These are phyloP conservation scores for Petaurus breviceps DNA, from an alignment of 2,113 vertebrate species.

Conservation along the genomic window DNA sequence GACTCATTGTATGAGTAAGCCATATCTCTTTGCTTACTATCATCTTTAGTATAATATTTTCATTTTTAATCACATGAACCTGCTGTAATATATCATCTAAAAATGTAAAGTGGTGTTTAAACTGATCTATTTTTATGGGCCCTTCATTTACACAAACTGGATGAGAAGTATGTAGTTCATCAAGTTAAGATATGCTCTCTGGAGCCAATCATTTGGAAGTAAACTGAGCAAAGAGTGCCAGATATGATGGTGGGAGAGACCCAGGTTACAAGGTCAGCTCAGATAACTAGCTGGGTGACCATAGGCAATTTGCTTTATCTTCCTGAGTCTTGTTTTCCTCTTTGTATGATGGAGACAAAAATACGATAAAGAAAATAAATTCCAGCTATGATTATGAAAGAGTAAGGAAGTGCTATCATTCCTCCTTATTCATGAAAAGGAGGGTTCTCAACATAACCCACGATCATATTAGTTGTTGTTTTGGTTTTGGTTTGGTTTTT, in stretches of 20 bases:
- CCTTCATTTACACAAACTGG: neutral
- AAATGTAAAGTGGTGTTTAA: neutral
- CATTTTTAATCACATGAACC: neutral
- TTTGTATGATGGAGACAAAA: neutral
- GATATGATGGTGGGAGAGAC: neutral
- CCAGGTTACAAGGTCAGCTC: no score
- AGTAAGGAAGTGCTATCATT: neutral
- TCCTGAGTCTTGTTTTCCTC: neutral
- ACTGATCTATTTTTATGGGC: neutral
- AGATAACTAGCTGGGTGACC: neutral
- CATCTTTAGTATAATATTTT: neutral
- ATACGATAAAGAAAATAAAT: neutral
- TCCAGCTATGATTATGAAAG: neutral
- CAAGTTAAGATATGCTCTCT: neutral
- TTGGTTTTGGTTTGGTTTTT: neutral
- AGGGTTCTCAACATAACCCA: neutral
- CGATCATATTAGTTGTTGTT: neutral
- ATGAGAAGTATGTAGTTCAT: neutral
- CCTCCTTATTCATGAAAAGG: neutral
- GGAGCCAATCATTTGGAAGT: neutral
- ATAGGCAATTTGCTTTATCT: neutral
- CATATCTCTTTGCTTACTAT: neutral
- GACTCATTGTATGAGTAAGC: neutral
- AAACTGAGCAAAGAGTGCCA: neutral
- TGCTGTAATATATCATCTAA: neutral